Base-by-base conservation (phyloP, 2,888 invertebrate genomes). In the Ischnura elegans region DNA sequence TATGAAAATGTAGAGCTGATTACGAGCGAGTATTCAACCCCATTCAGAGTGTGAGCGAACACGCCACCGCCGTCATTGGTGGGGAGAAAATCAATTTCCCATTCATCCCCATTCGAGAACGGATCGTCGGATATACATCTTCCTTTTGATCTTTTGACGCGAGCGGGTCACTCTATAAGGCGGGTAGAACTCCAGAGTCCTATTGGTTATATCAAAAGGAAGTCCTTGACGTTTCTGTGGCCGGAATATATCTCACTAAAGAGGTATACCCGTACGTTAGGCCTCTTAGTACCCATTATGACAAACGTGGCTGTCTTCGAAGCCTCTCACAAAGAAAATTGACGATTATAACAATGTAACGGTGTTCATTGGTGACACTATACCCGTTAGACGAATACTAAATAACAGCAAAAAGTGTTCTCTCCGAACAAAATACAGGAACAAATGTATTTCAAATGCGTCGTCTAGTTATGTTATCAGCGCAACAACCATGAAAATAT, bases 131-230 rank as follows among this genome's bases (percentile, higher is more conserved):
- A n/a, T 3, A 76, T 76, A 76, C 76, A 13, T 76, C 76, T 76
- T 76, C 76, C 76, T 76, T 61, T 76, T 76, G 29, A 76, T 76
- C 36, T 76, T 25, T 76, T 76, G 76, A 76, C 76, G 76, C 10
- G 76, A 36, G 3, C 29, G 16, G 13, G 76, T 29, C 76, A 36
- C 16, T 29, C 16, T 29, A 76, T 19, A 47, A 13, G 13, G 76
- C 36, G 36, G n/a, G n/a, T 2, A 29, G 76, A 36, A 10, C 16
- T 76, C 36, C 16, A 29, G 13, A 36, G n/a, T 36, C 51, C 51
- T 36, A n/a, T 76, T 13, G 76, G 36, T 16, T 10, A 36, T 21
- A n/a, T 8, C 76, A 29, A 51, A 19, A 51, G 76, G n/a, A n/a
- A 66, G 66, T 1, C 76, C 76, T 76, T 76, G 10, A 76, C 76